Evolutionary conservation across 1,140 invertebrate species (phyloP).

Genomic region (Mactra quadrangularis): DNA sequence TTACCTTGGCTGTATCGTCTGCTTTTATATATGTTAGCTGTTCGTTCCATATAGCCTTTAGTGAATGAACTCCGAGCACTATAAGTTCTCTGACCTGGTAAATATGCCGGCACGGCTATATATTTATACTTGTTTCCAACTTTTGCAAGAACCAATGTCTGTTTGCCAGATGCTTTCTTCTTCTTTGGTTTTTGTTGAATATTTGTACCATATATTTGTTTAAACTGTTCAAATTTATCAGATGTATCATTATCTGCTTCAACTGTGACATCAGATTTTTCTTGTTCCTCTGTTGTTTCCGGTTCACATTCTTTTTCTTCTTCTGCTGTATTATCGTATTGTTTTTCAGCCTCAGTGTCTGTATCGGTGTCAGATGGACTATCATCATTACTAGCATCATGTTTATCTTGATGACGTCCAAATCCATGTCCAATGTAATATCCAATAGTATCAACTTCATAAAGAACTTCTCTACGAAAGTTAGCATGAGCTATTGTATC

Average conservation of each 20-base stretch:
- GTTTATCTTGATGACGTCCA: not conserved
- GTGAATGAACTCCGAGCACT: conserved; percentile 13
- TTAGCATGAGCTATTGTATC: conserved; percentile 5
- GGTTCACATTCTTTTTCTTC: not conserved
- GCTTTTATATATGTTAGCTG: not conserved
- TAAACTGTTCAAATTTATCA: conserved; percentile 35
- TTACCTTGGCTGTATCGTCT: conserved; percentile 27
- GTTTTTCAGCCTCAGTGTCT: not conserved
- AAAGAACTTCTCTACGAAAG: not conserved
- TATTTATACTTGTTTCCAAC: conserved; percentile 47
- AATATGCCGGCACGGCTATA: conserved; percentile 37
- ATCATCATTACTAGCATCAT: not conserved
- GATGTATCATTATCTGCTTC: not conserved
- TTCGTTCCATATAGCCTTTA: conserved; percentile 22
- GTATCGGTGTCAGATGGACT: not conserved
- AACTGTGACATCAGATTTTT: not conserved
- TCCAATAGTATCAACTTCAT: conserved; percentile 42
- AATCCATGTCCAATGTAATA: conserved; percentile 27
- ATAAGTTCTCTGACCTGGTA: conserved; percentile 42
- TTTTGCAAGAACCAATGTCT: conserved; percentile 33
- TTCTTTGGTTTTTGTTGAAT: not conserved
- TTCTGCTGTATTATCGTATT: not conserved
- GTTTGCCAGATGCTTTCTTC: conserved; percentile 6
- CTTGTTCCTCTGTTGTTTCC: not conserved
- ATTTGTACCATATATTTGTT: conserved; percentile 4